phyloP scores from a whole-genome alignment of 2,888 invertebrate genomes.

The Xylocampa areola region DNA sequence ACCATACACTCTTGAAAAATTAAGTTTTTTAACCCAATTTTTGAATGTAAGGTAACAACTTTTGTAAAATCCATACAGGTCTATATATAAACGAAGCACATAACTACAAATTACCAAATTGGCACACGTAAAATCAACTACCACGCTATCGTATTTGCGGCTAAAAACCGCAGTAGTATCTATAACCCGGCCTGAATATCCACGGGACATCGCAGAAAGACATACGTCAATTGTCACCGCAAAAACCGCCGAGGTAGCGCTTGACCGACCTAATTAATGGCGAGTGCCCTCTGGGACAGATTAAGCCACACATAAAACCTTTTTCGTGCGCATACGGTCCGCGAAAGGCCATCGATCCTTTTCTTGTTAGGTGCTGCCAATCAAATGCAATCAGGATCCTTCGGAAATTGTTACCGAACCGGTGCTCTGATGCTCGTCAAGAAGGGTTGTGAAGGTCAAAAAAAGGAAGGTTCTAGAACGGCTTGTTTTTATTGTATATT shows the following conservation, averaged over 20 bases:
- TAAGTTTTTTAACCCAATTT: too few species aligned
- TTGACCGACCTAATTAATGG: constrained; percentile 83
- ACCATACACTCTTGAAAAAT: too few species aligned
- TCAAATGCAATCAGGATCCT: constrained; percentile 53
- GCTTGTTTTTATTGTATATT: constrained; percentile 20
- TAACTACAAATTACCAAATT: background rate
- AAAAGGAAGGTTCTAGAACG: constrained; percentile 19
- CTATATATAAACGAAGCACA: background rate
- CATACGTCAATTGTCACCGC: constrained; percentile 80
- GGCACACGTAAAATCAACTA: constrained; percentile 29
- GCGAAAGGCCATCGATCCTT: constrained; percentile 69
- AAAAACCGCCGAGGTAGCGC: constrained; percentile 78
- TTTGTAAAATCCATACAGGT: too few species aligned
- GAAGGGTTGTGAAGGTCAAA: constrained; percentile 40
- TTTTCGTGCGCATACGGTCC: constrained; percentile 75
- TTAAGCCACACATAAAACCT: constrained; percentile 85
- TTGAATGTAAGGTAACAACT: too few species aligned
- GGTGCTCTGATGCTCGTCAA: constrained; percentile 27
- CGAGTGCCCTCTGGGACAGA: constrained; percentile 74
- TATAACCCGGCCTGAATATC: constrained; percentile 29
- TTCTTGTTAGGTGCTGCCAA: constrained; percentile 67
- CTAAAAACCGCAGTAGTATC: constrained; percentile 34
- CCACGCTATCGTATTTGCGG: constrained; percentile 33
- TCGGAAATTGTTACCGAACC: constrained; percentile 36
- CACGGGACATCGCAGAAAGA: constrained; percentile 56